Base-by-base conservation (phyloP, 2,113 vertebrate species). In the Equus przewalskii region DNA sequence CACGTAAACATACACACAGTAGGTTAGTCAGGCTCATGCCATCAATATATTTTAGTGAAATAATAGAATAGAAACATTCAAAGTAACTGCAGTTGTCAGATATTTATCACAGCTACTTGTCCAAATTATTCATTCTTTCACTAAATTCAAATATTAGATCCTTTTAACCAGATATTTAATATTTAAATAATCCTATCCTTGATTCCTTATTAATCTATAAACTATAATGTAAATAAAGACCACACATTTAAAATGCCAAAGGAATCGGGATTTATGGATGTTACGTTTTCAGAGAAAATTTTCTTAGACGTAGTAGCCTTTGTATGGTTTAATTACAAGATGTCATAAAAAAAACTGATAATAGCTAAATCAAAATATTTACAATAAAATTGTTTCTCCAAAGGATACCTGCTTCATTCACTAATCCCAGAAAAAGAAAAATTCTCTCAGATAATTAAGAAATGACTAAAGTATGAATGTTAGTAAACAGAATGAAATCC, bases 281-380 rank as follows among this genome's bases (percentile, higher is more conserved):
- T 30, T 65, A 75, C 9, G 56, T 1, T 33, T 85, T 33, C 3
- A 78, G 54, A 9, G 5, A 56, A 88, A 18, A 3, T 83, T 97
- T 79, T 96, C 30, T 15, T 76, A 79, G 6, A 79, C 0, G 7
- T 82, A 80, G 33, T 41, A 73, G 3, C 3, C 3, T 58, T 97
- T 65, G 41, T 44, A 65, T 76, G 7, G 46, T 90, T 98, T 94
- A 96, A 92, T 92, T 83, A 2, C 67, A 86, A 16, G 41, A 49
- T 86, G 33, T 91, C 28, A 83, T 88, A 73, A 54, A 94, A 96
- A 96, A 36, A 78, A 60, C 12, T 76, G 36, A 85, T 62, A 11
- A 85, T 85, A 51, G 11, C 15, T 89, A 85, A 80, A 41, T 70
- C 54, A 95, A 94, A 94, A 85, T 82, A 70, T 82, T 58, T 51